Evolutionary conservation across 2,797 vertebrate genomes (phyloP), one percentile per base, ranked within the genome.

Genomic region (Lacerta agilis): DNA sequence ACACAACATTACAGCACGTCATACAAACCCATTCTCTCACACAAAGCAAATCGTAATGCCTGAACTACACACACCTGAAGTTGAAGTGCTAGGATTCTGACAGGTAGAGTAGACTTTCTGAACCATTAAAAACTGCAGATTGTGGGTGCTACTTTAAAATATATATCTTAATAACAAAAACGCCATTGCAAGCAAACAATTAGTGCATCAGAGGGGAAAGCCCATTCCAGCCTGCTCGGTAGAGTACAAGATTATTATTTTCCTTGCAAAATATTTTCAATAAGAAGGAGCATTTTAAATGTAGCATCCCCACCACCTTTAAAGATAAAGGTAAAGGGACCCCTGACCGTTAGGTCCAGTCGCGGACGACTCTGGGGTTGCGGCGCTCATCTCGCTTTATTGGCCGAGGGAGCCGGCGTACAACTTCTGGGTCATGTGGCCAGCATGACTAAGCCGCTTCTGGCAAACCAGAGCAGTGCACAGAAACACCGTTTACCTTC

Each of bases 161-260:
- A 7, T 13, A 10, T n/a, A 9, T 29, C 25, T 49, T 15, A 15
- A 2, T 0, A n/a, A 7, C 10, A n/a, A 29, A n/a, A n/a, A 25
- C 41, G 5, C 5, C 75, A 25, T 36, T 77, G 75, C 76, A 45
- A 78, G 41, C 5, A 78, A 78, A 49, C 3, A n/a, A 15, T 43
- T 43, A 49, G 41, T 49, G 41, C 17, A 27, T 15, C 76, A 45
- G 4, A 25, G 41, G 33, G 10, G 23, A 58, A 79, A n/a, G 8
- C 55, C 13, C 71, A 33, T 10, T 2, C 41, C 2, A 11, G 20
- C n/a, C 23, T 83, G 29, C n/a, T 73, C 11, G 1, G n/a, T 71
- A 43, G 10, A 13, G 23, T 58, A 9, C n/a, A n/a, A 49, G 25
- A 49, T 49, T 49, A 49, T 49, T 45, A 38, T 58, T 73, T 58